Percentiles rank a stretch among this genome's conserved stretches.
Conservation (phyloP, 2,113 vertebrate genomes). For the Eptesicus fuscus region DNA sequence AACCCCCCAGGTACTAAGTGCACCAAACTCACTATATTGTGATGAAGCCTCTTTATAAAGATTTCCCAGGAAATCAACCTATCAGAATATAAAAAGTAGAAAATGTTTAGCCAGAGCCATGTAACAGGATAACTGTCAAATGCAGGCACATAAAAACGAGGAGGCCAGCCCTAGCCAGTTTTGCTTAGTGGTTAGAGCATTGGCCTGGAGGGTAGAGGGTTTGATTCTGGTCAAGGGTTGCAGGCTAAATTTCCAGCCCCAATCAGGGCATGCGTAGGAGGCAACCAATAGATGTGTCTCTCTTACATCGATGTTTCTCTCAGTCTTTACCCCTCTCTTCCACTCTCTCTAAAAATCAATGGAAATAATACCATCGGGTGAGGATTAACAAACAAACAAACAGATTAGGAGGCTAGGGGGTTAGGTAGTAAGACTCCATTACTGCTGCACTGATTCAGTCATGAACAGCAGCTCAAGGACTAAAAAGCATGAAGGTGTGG, state of each 20-base stretch:
- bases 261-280: too few relatives aligned
- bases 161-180: too few relatives aligned
- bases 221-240: too few relatives aligned
- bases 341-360: too few relatives aligned
- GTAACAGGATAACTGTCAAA: neutral
- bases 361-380: too few relatives aligned
- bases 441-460: neutral
- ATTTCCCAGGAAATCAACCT: conserved; percentile 21
- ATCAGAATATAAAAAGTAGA: neutral
- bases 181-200: too few relatives aligned
- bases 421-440: neutral
- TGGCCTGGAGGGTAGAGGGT: too few relatives aligned
- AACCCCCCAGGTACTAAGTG: neutral
- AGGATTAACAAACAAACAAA: too few relatives aligned
- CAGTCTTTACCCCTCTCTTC: too few relatives aligned
- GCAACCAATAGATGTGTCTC: too few relatives aligned
- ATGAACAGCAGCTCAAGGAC: neutral
- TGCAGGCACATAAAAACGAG: neutral
- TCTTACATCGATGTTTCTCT: too few relatives aligned
- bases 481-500: neutral
- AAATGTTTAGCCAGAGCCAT: neutral
- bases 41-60: neutral
- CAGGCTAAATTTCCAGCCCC: too few relatives aligned
- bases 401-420: neutral
- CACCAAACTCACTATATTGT: neutral